Conservation (phyloP, 2,797 vertebrate genomes). For the Simalia tracyae region DNA sequence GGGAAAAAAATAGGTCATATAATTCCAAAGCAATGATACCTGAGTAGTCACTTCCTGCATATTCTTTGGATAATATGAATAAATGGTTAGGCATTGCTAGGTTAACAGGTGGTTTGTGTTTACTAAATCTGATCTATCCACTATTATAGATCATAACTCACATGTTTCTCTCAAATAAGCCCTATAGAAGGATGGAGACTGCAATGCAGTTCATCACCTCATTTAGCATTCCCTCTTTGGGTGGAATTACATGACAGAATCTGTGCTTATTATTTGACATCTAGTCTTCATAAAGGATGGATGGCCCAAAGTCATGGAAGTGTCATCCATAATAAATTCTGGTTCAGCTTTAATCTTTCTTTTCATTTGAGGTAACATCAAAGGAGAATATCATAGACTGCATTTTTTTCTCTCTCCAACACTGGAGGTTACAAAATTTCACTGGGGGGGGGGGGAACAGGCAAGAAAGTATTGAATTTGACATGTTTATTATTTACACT, state of each 20-base stretch:
- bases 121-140: constrained; percentile 41
- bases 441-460: fast-evolving
- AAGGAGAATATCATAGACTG: constrained; percentile 63
- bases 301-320: constrained; percentile 65
- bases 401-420: constrained; percentile 46
- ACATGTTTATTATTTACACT: not conserved
- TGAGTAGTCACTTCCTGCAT: not conserved
- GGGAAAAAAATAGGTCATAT: not conserved
- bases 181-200: constrained; percentile 35
- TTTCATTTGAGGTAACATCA: constrained; percentile 64
- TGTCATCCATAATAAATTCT: constrained; percentile 69
- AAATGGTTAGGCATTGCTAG: constrained; percentile 22
- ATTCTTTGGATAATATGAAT: not conserved
- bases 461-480: not conserved
- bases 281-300: constrained; percentile 58
- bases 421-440: not conserved
- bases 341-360: constrained; percentile 66
- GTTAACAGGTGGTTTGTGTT: constrained; percentile 18
- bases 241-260: constrained; percentile 60
- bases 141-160: constrained; percentile 57
- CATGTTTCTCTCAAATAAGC: constrained; percentile 27
- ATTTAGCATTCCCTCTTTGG: constrained; percentile 57
- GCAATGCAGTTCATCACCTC: constrained; percentile 49
- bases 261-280: constrained; percentile 66
- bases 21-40: not conserved